Base-by-base conservation (phyloP, 1,140 invertebrate species). In the Asbolus verrucosus region DNA sequence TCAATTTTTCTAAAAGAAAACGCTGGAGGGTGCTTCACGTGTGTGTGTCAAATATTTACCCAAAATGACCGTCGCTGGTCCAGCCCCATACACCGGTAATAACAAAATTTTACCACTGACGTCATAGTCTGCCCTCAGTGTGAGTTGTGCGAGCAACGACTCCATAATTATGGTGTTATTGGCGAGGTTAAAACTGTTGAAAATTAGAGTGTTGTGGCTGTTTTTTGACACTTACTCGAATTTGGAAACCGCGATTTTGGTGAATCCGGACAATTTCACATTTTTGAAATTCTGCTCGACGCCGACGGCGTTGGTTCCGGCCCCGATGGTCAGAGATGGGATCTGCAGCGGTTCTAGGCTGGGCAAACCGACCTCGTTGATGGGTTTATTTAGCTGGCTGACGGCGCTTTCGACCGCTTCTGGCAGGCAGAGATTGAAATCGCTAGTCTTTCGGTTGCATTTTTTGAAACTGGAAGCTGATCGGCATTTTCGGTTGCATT, bases 131-230 rank as follows among this genome's bases (percentile, higher is more conserved):
- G 38, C 11, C 13, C 27, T 67, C 16, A 36, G 19, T 3, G 14
- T 18, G 54, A 73, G 4, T 6, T 33, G 2, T 4, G 61, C 46
- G 30, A 19, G 76, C 8, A 77, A 59, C 4, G 79, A 78, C 43
- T 76, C 71, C 24, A 77, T 72, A 24, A 73, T 71, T 1, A 82
- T 61, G 13, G 71, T 70, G 16, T 77, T 75, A n/a, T 81, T 75
- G 5, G 74, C 71, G 16, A 21, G 3, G 61, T 16, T 1, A 43
- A 54, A 1, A n/a, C n/a, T n/a, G n/a, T n/a, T n/a, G n/a, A n/a
- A n/a, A n/a, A n/a, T n/a, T n/a, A n/a, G n/a, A n/a, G n/a, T n/a
- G n/a, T n/a, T n/a, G n/a, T n/a, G n/a, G n/a, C n/a, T n/a, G n/a
- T n/a, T n/a, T n/a, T 31, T 19, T n/a, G 69, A 41, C 18, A 71